These are phyloP conservation scores for Trichomycterus rosablanca DNA, from an alignment of 2,113 vertebrate species.

Conservation along the genomic window DNA sequence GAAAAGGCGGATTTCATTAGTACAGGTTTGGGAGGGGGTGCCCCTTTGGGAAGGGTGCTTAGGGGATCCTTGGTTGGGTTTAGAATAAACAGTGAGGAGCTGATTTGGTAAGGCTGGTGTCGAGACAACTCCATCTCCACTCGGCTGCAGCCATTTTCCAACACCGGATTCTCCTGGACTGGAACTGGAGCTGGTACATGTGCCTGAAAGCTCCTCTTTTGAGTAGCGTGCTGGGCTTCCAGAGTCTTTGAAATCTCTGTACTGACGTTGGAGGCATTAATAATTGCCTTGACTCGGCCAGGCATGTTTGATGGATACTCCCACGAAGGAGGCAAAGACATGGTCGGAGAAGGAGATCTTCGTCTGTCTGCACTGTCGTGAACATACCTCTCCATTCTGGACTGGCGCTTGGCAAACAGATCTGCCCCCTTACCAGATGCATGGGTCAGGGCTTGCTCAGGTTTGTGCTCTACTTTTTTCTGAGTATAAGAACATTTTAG, in stretches of 20 bases:
- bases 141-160: constrained; percentile 79
- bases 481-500: constrained; percentile 84
- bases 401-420: constrained; percentile 86
- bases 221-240: constrained; percentile 62
- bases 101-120: constrained; percentile 83
- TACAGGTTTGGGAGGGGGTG: constrained; percentile 68
- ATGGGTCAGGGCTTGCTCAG: constrained; percentile 81
- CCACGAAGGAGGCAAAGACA: constrained; percentile 95
- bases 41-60: constrained; percentile 66
- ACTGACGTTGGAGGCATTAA: constrained; percentile 67
- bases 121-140: constrained; percentile 81
- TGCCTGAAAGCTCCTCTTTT: constrained; percentile 42
- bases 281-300: constrained; percentile 70
- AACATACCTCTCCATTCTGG: constrained; percentile 91
- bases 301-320: constrained; percentile 80
- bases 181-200: constrained; percentile 42
- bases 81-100: constrained; percentile 84
- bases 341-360: constrained; percentile 85
- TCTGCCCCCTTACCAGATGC: constrained; percentile 89
- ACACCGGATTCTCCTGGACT: constrained; percentile 59
- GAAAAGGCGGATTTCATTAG: constrained; percentile 48
- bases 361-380: constrained; percentile 70
- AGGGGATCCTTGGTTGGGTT: constrained; percentile 79
- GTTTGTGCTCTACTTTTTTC: constrained; percentile 70
- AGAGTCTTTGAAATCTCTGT: constrained; percentile 59